Percentiles rank a stretch among this genome's conserved stretches.
These are phyloP conservation scores for Colostygia pectinataria DNA, from an alignment of 2,888 invertebrate genomes.

Conservation along the genomic window DNA sequence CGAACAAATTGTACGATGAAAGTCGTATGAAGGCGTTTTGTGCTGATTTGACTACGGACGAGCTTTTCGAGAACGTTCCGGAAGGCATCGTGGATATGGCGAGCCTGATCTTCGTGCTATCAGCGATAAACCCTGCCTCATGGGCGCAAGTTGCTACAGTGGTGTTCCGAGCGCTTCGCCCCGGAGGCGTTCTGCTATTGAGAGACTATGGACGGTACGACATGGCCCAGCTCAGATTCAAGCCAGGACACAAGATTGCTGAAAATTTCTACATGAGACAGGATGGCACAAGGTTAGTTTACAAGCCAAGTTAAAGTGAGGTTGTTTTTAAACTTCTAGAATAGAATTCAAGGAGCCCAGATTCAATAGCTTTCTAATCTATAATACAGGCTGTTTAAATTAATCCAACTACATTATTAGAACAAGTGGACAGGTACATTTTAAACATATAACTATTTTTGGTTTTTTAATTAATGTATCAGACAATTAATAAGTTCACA, in stretches of 20 bases:
- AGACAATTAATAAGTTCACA: too few species aligned
- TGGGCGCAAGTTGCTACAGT: conserved; percentile 86
- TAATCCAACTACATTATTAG: too few species aligned
- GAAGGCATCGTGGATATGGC: conserved; percentile 87
- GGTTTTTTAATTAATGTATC: too few species aligned
- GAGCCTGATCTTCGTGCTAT: conserved; percentile 97
- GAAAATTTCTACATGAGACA: conserved; percentile 98
- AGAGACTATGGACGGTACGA: conserved; percentile 98
- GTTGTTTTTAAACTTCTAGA: not conserved
- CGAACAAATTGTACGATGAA: conserved; percentile 85
- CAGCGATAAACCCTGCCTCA: conserved; percentile 95
- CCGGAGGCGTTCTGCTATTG: conserved; percentile 92
- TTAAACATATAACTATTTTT: too few species aligned
- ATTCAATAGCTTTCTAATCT: too few species aligned
- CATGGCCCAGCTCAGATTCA: conserved; percentile 97
- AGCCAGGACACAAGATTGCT: conserved; percentile 94
- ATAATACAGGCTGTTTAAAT: too few species aligned
- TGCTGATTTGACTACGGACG: conserved; percentile 90
- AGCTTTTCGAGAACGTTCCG: conserved; percentile 82
- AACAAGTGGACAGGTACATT: too few species aligned
- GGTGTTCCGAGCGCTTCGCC: conserved; percentile 85
- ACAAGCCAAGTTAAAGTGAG: not conserved
- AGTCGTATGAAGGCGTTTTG: conserved; percentile 89
- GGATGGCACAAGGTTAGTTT: conserved; percentile 93
- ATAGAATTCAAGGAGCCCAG: too few species aligned